These are phyloP conservation scores for Volucella inflata DNA, from an alignment of 2,888 invertebrate genomes.

Conservation along the genomic window DNA sequence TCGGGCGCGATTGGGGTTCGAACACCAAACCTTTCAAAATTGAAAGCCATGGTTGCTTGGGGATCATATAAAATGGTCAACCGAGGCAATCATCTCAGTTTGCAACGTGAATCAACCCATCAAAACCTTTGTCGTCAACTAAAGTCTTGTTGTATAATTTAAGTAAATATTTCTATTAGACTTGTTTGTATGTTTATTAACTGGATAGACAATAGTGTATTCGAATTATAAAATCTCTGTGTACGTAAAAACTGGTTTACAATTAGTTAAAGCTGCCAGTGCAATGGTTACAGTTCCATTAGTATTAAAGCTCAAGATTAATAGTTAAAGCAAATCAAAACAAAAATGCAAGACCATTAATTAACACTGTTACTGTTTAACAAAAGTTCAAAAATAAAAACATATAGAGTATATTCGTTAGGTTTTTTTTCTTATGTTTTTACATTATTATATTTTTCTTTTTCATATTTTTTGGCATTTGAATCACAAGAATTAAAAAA, in stretches of 20 bases:
- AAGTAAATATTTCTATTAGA: no score
- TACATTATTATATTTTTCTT: neutral
- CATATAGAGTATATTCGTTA: constrained; percentile 28
- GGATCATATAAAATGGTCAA: no score
- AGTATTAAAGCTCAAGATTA: constrained; percentile 27
- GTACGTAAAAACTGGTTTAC: constrained; percentile 44
- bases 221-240: neutral
- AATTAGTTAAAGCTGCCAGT: neutral
- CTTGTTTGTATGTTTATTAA: neutral
- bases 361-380: constrained; percentile 12
- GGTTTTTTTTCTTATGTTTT: constrained; percentile 9
- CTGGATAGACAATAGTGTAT: neutral
- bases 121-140: no score
- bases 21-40: no score
- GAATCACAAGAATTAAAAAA: constrained; percentile 69
- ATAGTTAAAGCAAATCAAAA: constrained; percentile 41
- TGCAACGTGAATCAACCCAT: no score
- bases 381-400: constrained; percentile 34
- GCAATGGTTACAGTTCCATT: constrained; percentile 19
- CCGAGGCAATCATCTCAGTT: no score
- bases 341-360: constrained; percentile 29
- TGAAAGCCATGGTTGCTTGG: no score
- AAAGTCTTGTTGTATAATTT: no score
- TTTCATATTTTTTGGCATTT: constrained; percentile 55
- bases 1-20: no score